These are phyloP conservation scores for Drosophila serrata DNA, from an alignment of 1,140 invertebrate genomes.

Conservation along the genomic window DNA sequence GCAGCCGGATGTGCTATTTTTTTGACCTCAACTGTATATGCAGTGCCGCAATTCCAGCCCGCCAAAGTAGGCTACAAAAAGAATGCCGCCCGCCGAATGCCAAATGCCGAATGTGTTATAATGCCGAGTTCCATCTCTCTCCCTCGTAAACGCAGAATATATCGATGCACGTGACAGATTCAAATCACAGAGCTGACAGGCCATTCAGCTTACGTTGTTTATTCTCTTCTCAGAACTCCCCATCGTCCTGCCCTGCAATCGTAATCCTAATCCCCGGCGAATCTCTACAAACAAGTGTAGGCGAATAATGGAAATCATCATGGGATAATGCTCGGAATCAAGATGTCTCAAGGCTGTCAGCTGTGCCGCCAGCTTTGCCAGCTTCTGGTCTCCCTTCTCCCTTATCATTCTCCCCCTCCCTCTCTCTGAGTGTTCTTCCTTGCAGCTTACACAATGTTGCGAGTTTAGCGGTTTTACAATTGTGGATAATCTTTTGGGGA, in stretches of 20 bases:
- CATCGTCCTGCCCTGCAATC: constrained; percentile 18
- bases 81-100: neutral
- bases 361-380: constrained; percentile 1
- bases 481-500: neutral
- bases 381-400: neutral
- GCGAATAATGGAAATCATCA: constrained; percentile 56
- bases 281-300: constrained; percentile 29
- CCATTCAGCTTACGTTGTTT: constrained; percentile 2
- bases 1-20: neutral
- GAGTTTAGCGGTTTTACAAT: neutral
- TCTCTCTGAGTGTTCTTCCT: neutral
- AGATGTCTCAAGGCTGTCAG: constrained; percentile 53
- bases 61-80: constrained; percentile 14
- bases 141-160: neutral
- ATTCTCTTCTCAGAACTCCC: constrained; percentile 8
- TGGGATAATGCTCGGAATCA: constrained; percentile 39
- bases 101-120: neutral
- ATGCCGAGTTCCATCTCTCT: too few relatives aligned
- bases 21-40: neutral
- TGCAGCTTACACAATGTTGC: neutral
- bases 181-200: constrained; percentile 32
- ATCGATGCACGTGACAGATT: constrained; percentile 28
- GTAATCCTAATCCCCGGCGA: constrained; percentile 36
- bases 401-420: neutral
- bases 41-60: neutral